Conservation (phyloP, 1,140 invertebrate genomes). For the Agrilus planipennis region DNA sequence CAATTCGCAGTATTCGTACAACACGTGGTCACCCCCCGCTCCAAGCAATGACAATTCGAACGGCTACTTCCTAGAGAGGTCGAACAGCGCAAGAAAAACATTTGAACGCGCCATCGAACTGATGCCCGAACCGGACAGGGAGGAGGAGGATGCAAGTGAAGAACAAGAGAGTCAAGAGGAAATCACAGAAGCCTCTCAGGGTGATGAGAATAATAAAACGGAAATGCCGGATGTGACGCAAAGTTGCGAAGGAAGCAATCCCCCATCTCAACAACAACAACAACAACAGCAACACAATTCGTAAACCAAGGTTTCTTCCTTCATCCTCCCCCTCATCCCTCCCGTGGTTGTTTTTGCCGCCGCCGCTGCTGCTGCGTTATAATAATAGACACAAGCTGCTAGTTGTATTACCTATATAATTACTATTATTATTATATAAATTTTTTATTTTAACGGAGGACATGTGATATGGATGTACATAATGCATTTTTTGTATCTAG, state of each 20-base stretch:
- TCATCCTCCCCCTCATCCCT: too few species aligned
- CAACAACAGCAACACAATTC: conserved; percentile 16
- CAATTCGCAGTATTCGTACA: conserved; percentile 62
- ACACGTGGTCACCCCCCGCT: conserved; percentile 85
- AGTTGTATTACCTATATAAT: background rate
- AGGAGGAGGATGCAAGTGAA: conserved; percentile 25
- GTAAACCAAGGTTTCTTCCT: conserved; percentile 1
- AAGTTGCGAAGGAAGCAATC: conserved; percentile 23
- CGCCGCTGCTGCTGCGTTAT: too few species aligned
- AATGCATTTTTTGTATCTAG: too few species aligned
- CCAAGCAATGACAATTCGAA: conserved; percentile 92
- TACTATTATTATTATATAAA: background rate
- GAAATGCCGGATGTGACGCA: conserved; percentile 24
- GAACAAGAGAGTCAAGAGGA: conserved; percentile 29
- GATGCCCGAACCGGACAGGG: conserved; percentile 62
- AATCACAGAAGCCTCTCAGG: conserved; percentile 10
- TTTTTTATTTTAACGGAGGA: conserved; percentile 15
- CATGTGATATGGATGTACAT: conserved; percentile 31
- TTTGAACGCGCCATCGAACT: conserved; percentile 73
- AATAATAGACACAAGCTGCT: background rate
- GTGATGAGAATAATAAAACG: conserved; percentile 3
- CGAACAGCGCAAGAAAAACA: conserved; percentile 83
- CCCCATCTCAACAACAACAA: too few species aligned
- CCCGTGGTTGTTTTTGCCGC: too few species aligned
- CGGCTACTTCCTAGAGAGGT: conserved; percentile 89